Base-by-base conservation (phyloP, 2,113 vertebrate species). In the Pluvianellus socialis region DNA sequence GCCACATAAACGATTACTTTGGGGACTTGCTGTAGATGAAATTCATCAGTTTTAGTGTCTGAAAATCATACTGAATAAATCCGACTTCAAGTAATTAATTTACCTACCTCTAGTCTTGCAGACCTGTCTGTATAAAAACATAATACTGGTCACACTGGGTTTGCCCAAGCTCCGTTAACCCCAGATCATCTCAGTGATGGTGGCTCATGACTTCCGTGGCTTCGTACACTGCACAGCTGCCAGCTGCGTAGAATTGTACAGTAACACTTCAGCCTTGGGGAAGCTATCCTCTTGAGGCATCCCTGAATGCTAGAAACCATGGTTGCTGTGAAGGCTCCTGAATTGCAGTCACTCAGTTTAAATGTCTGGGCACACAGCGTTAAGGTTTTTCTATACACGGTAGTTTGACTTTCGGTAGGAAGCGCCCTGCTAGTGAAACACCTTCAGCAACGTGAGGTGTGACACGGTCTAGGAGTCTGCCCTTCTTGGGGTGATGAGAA, bases 321-420 rank as follows among this genome's bases (percentile, higher is more conserved):
- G 12, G 44, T 2, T 35, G 53, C 20, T 73, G 80, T 44, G 17
- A 27, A 49, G 24, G 72, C 30, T 77, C 42, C 11, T n/a, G 42
- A 14, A 4, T 12, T 45, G 28, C 40, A 12, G 32, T 27, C 30
- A 14, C 18, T 19, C 11, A 5, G 21, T 17, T 55, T 38, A 23
- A 19, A 14, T 4, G 14, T 10, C 40, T 28, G 45, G 27, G 32
- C 6, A 2, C 1, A n/a, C 10, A 0, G 8, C 10, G 12, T 6
- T 59, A 50, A 21, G 15, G 2, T 32, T 65, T n/a, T n/a, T 26
- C 67, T 65, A 5, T 7, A 2, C 38, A 14, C 19, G 33, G 28
- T 4, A 28, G 50, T 59, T 33, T 74, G 72, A 67, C 10, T 32
- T 86, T 6, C 44, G 74, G 49, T 12, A 26, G n/a, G 42, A 63